Evolutionary conservation across 2,888 invertebrate genomes (phyloP).

Genomic region (Trichopria drosophilae): DNA sequence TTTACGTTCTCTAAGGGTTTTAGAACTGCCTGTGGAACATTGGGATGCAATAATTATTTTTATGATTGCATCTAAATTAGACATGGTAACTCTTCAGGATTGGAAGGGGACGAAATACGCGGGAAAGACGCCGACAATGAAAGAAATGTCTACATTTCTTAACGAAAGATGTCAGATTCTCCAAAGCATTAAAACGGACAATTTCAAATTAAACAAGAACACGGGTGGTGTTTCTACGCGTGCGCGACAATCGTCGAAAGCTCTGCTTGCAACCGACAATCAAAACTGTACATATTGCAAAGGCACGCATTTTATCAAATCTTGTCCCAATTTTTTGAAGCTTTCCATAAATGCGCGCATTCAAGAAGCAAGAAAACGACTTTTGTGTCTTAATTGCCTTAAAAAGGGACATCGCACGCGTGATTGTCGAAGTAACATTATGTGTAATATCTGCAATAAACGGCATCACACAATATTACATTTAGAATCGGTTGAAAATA

Average conservation of each 20-base stretch:
- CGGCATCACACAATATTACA: neutral
- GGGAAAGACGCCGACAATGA: no score
- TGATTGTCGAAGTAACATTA: neutral
- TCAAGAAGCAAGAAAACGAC: neutral
- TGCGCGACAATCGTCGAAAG: neutral
- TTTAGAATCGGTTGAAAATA: no score
- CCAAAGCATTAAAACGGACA: no score
- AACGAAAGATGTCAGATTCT: no score
- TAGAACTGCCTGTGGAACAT: conserved; percentile 9
- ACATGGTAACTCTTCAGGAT: no score
- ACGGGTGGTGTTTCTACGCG: no score
- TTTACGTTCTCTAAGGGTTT: conserved; percentile 3
- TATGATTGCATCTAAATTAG: no score
- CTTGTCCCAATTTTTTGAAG: neutral
- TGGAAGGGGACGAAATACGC: no score
- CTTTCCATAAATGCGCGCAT: neutral
- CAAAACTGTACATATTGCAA: neutral
- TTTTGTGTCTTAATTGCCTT: neutral
- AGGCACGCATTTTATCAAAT: conserved; percentile 3
- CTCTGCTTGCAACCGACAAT: neutral
- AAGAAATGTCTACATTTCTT: no score
- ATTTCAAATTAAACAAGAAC: no score
- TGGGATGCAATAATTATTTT: conserved; percentile 16
- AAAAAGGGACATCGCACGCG: conserved; percentile 1
- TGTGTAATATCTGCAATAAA: neutral